Conservation (phyloP, 1,140 invertebrate species). For the Brachionus paranguensis region DNA sequence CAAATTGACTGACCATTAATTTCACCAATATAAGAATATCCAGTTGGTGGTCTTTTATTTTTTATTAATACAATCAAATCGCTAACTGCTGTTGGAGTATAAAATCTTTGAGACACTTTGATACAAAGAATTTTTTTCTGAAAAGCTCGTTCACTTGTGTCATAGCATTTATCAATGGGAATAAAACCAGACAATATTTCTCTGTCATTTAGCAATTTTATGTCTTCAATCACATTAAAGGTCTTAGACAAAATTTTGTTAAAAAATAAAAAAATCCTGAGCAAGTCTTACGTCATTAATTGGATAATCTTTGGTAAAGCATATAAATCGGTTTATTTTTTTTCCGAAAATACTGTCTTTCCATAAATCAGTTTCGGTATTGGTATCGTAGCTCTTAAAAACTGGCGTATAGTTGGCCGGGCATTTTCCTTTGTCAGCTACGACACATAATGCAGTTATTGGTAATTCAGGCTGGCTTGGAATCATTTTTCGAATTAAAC, state of each 20-base stretch:
- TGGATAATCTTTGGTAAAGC: slow-evolving; percentile 37
- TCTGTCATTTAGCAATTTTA: slow-evolving; percentile 29
- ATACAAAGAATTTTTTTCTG: slow-evolving; percentile 25
- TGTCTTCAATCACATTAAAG: slow-evolving; percentile 37
- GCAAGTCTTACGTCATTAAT: not conserved
- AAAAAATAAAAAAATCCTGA: not conserved
- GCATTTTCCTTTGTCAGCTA: not conserved
- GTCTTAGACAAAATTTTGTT: not conserved
- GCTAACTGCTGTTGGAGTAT: slow-evolving; percentile 20
- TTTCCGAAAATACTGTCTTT: slow-evolving; percentile 27
- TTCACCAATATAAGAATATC: slow-evolving; percentile 36
- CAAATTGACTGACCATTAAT: slow-evolving; percentile 36
- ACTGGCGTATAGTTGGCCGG: slow-evolving; percentile 19
- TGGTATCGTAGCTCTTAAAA: slow-evolving; percentile 8
- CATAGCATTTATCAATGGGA: slow-evolving; percentile 21
- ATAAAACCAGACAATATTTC: slow-evolving; percentile 13
- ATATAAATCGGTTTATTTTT: slow-evolving; percentile 32
- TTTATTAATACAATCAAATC: slow-evolving; percentile 27
- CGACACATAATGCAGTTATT: slow-evolving; percentile 28
- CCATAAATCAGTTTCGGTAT: slow-evolving; percentile 37
- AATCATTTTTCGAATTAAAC: not conserved
- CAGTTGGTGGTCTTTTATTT: not conserved
- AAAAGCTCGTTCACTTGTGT: slow-evolving; percentile 29
- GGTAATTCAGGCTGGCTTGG: not conserved
- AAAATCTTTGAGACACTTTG: slow-evolving; percentile 23